Evolutionary conservation across 2,113 vertebrate genomes (phyloP).

Genomic region (Piaya cayana): DNA sequence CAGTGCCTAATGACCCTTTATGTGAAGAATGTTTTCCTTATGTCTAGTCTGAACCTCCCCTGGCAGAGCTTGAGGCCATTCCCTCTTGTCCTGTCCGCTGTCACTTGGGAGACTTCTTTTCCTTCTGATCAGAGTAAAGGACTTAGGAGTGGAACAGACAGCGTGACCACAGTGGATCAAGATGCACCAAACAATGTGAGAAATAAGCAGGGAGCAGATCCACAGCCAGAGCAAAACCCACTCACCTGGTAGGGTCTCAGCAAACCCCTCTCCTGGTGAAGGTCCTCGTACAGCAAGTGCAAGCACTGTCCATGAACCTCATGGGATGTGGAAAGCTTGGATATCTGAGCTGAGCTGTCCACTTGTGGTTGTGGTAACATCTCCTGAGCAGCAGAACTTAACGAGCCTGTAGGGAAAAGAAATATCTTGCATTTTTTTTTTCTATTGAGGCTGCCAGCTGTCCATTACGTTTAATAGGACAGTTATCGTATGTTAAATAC

Average conservation of each 20-base stretch:
- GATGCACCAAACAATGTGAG: too few species aligned
- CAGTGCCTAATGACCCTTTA: too few species aligned
- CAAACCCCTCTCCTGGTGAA: not conserved
- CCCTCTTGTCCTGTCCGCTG: too few species aligned
- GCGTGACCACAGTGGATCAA: not conserved
- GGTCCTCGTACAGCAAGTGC: not conserved
- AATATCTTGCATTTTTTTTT: not conserved
- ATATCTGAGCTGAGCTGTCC: not conserved
- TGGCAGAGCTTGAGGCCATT: too few species aligned
- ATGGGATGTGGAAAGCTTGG: not conserved
- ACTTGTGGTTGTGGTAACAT: not conserved
- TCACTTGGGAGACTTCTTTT: too few species aligned
- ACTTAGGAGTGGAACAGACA: not conserved
- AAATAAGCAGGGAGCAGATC: not conserved
- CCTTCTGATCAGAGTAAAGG: too few species aligned
- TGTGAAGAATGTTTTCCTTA: too few species aligned
- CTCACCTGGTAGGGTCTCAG: not conserved
- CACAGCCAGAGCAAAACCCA: not conserved
- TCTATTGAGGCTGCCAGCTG: not conserved
- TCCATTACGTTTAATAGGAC: conserved; percentile 38
- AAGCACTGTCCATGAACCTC: not conserved
- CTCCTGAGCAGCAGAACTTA: conserved; percentile 31
- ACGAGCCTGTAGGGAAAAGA: conserved; percentile 1
- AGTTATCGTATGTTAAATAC: conserved; percentile 41
- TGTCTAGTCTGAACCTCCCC: too few species aligned